phyloP scores from a whole-genome alignment of 1,140 invertebrate genomes.

The Homarus americanus region DNA sequence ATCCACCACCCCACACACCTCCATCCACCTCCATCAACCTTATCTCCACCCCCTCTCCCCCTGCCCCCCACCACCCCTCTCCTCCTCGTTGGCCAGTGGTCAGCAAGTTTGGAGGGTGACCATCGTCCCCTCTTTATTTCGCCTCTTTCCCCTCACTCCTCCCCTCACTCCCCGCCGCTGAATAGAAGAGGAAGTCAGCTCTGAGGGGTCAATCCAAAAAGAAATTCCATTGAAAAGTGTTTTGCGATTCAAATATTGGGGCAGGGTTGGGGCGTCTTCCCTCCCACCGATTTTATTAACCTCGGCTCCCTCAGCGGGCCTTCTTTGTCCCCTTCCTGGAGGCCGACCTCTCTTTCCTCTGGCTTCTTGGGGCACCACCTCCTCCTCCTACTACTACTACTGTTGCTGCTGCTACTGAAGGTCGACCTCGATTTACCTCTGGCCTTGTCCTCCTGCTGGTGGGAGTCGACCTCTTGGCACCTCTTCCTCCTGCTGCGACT shows the following conservation, averaged over 20 bases:
- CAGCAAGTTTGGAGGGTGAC: slow-evolving; percentile 24
- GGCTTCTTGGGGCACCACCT: neutral
- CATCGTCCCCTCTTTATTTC: slow-evolving; percentile 29
- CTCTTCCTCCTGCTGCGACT: too few species aligned
- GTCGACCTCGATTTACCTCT: neutral
- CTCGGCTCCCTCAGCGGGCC: neutral
- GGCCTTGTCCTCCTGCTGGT: neutral
- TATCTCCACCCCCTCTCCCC: neutral
- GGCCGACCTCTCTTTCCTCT: neutral
- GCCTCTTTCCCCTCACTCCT: neutral
- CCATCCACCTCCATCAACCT: neutral
- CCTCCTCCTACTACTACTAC: neutral
- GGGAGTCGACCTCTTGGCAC: too few species aligned
- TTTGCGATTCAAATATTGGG: slow-evolving; percentile 62
- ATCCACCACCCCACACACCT: neutral
- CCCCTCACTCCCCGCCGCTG: neutral
- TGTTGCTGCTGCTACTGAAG: neutral
- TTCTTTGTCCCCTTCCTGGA: neutral
- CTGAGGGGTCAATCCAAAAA: slow-evolving; percentile 49
- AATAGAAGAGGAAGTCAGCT: slow-evolving; percentile 57
- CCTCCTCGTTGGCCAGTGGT: slow-evolving; percentile 22
- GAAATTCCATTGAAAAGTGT: slow-evolving; percentile 59
- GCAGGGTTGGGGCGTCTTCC: slow-evolving; percentile 6
- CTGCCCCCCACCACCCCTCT: neutral
- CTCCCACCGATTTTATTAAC: slow-evolving; percentile 40